Evolutionary conservation across 1,140 invertebrate species (phyloP).

Genomic region (Bombus haemorrhoidalis): DNA sequence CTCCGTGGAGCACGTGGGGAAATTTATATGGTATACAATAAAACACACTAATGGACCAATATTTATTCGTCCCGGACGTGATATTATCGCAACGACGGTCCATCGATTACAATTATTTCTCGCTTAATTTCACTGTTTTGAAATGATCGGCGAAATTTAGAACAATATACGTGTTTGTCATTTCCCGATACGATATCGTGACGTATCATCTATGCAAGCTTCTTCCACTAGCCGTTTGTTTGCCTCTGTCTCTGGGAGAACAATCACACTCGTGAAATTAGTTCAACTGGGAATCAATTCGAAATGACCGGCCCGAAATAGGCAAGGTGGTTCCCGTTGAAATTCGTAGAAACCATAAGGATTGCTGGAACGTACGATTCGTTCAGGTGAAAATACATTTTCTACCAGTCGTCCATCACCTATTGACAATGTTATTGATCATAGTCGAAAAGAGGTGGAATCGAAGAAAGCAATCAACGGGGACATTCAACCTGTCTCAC

Average conservation of each 20-base stretch:
- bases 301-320: not conserved
- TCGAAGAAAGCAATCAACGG: conserved; percentile 63
- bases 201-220: not conserved
- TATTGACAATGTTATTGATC: conserved; percentile 65
- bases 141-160: conserved; percentile 14
- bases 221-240: not conserved
- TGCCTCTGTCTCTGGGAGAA: not conserved
- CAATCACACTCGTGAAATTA: conserved; percentile 13
- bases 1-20: not conserved
- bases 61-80: conserved; percentile 30
- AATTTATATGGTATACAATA: conserved; percentile 21
- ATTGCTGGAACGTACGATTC: not conserved
- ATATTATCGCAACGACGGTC: conserved; percentile 9
- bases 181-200: not conserved
- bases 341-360: not conserved
- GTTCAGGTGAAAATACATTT: conserved; percentile 9
- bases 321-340: not conserved
- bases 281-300: not conserved
- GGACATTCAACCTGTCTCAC: conserved; percentile 62
- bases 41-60: conserved; percentile 40
- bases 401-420: conserved; percentile 53
- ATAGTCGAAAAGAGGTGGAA: conserved; percentile 30
- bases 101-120: conserved; percentile 31
- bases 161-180: conserved; percentile 6
- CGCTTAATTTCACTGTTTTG: conserved; percentile 23